These are phyloP conservation scores for Cynoglossus semilaevis DNA, from an alignment of 2,113 vertebrate genomes.

Conservation along the genomic window DNA sequence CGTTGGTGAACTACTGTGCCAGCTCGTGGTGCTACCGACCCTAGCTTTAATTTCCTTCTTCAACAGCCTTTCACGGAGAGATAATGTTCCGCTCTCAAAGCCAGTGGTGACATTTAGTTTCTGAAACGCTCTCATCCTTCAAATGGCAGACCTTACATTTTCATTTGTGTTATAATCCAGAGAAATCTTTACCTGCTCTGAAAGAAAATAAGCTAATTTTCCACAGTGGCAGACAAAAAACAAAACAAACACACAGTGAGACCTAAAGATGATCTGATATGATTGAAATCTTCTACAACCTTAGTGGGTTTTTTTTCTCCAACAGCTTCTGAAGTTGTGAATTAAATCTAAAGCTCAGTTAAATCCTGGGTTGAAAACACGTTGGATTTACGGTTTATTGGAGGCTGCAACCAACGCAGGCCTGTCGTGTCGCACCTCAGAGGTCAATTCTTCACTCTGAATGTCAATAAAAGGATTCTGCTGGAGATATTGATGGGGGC, in stretches of 20 bases:
- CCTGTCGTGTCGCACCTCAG: neutral
- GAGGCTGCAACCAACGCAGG: neutral
- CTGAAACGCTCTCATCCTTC: neutral
- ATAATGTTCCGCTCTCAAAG: neutral
- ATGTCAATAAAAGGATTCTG: neutral
- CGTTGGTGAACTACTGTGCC: no score
- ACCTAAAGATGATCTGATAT: neutral
- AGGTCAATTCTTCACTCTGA: neutral
- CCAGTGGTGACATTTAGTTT: neutral
- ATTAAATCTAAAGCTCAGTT: no score
- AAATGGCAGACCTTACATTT: no score
- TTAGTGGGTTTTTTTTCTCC: neutral
- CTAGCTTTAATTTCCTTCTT: no score
- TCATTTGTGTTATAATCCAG: neutral
- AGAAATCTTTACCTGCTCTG: neutral
- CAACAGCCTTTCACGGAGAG: no score
- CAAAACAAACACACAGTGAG: no score
- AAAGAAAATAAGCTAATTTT: neutral
- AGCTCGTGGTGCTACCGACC: no score
- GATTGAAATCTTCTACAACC: neutral
- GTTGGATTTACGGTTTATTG: neutral
- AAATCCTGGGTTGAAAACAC: no score
- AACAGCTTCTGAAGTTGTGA: neutral
- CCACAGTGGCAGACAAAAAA: neutral
- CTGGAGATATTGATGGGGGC: conserved; percentile 1